Conservation (phyloP, 2,888 invertebrate genomes). For the Troides aeacus region DNA sequence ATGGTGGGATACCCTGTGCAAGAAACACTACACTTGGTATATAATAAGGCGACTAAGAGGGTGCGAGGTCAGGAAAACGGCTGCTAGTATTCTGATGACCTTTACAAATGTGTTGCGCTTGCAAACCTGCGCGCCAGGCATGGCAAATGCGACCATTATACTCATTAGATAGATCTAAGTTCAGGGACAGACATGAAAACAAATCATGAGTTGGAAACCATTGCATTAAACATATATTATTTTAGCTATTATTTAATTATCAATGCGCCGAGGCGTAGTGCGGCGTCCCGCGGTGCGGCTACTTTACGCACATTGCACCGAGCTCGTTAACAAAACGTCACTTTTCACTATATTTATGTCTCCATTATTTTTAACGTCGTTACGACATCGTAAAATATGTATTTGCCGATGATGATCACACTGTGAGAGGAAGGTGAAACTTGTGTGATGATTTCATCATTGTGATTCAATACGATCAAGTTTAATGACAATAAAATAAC, state of each 20-base stretch:
- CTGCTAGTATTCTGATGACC: too few species aligned
- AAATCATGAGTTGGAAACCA: background rate
- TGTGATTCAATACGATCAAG: background rate
- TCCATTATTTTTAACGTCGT: slow-evolving; percentile 70
- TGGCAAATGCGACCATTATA: too few species aligned
- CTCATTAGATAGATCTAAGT: too few species aligned
- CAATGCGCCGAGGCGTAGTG: slow-evolving; percentile 54
- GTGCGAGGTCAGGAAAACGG: too few species aligned
- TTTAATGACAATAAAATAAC: too few species aligned
- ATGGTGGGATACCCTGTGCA: too few species aligned
- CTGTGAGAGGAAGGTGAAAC: slow-evolving; percentile 16
- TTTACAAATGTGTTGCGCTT: too few species aligned
- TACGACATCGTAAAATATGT: slow-evolving; percentile 65
- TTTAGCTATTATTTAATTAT: slow-evolving; percentile 58
- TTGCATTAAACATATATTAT: slow-evolving; percentile 51
- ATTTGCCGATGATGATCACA: slow-evolving; percentile 47
- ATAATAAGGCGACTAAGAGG: too few species aligned
- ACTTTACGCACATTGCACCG: slow-evolving; percentile 67
- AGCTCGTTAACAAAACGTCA: slow-evolving; percentile 74
- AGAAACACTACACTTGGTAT: too few species aligned
- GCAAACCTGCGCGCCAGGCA: too few species aligned
- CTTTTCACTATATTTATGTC: slow-evolving; percentile 75
- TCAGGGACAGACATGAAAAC: background rate
- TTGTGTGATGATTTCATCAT: background rate
- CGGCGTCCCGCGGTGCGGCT: slow-evolving; percentile 66